These are phyloP conservation scores for Myotis planiceps DNA, from an alignment of 2,797 vertebrate species.

Conservation along the genomic window DNA sequence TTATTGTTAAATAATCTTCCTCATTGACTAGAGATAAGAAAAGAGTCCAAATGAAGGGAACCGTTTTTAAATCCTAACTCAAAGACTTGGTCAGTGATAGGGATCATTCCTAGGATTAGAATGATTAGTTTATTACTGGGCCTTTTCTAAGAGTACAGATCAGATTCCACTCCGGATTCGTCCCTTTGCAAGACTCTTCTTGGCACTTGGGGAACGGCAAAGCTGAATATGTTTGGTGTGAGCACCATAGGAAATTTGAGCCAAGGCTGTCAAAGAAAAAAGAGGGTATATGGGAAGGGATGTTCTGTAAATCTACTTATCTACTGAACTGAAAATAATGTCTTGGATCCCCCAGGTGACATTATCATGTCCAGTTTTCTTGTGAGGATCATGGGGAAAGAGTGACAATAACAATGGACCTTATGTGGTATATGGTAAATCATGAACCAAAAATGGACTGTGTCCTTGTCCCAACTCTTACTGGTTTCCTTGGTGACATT, in stretches of 20 bases:
- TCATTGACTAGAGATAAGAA: background rate
- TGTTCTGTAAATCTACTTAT: background rate
- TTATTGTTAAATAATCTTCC: background rate
- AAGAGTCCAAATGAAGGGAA: background rate
- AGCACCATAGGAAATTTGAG: background rate
- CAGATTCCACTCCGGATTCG: background rate
- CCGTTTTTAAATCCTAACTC: background rate
- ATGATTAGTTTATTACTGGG: no score
- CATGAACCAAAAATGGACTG: background rate
- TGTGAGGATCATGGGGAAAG: background rate
- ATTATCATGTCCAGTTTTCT: background rate
- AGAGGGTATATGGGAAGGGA: background rate
- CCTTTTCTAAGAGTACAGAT: no score
- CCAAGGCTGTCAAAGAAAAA: background rate
- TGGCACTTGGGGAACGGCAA: background rate
- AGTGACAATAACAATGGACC: background rate
- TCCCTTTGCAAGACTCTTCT: background rate
- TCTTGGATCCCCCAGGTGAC: background rate
- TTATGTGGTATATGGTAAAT: background rate
- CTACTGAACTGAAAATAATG: background rate
- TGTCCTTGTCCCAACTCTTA: background rate
- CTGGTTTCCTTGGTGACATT: background rate
- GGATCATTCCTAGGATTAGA: background rate
- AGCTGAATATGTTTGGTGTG: background rate
- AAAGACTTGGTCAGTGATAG: background rate